A percentile compares a stretch with the other conserved stretches of the same genome.
phyloP scores from a whole-genome alignment of 1,140 invertebrate species.

The Caerostris darwini region DNA sequence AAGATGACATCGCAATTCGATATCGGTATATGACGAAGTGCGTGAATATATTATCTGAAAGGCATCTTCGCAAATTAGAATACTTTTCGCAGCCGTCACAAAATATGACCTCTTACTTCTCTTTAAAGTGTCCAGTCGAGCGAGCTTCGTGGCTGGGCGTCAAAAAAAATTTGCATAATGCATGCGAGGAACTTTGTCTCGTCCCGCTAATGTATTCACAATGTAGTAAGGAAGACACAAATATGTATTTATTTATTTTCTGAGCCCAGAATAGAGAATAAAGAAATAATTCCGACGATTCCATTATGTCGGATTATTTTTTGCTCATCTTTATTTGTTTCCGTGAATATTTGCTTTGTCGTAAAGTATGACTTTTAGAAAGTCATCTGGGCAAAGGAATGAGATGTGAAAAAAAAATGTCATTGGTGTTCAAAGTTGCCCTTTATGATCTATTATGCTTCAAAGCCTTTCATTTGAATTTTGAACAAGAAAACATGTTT shows the following conservation, averaged over 20 bases:
- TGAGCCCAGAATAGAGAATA: not conserved
- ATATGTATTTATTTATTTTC: not conserved
- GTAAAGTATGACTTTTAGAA: not conserved
- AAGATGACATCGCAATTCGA: no score
- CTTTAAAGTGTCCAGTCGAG: no score
- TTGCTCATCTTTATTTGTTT: not conserved
- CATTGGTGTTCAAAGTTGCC: not conserved
- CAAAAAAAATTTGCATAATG: conserved; percentile 16
- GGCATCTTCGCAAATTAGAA: no score
- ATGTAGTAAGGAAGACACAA: not conserved
- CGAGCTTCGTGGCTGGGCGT: no score
- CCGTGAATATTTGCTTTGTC: not conserved
- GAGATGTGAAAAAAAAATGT: not conserved
- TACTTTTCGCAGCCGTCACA: no score
- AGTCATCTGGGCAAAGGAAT: not conserved
- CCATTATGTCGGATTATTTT: not conserved
- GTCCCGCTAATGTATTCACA: not conserved
- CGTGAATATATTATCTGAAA: no score
- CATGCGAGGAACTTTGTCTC: not conserved
- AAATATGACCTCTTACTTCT: no score
- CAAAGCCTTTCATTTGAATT: not conserved
- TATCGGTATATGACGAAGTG: no score
- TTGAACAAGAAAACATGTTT: not conserved
- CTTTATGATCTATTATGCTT: not conserved
- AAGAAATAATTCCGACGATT: not conserved